Evolutionary conservation across 2,888 invertebrate species (phyloP), one percentile per base, ranked within the genome.

Genomic region (Drosophila recens): DNA sequence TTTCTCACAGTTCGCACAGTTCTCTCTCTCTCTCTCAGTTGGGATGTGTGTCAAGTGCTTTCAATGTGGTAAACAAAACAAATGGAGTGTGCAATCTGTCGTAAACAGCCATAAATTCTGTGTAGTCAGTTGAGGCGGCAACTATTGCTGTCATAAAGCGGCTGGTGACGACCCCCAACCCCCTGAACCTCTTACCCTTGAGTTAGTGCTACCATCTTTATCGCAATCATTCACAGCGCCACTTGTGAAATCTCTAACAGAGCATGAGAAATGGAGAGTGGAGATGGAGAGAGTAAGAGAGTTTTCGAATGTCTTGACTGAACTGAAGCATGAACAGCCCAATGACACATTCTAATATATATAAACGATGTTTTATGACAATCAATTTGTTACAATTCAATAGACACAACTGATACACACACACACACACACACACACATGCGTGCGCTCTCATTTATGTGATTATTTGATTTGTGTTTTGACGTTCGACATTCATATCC

Each of bases 361-460:
- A 90, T 90, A 90, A 91, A 91, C 86, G 87, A 79, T 85, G 89
- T 89, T 91, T 91, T 90, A 90, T 91, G 90, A 88, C 90, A 91
- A 86, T 87, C 91, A 91, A 91, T 91, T 91, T 90, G 91, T 90
- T 91, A 90, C 90, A 87, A 84, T 87, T 89, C 82, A 90, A 84
- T 91, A 90, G 85, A 75, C 90, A 87, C 85, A 76, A 71, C 66
- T 58, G 62, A 46, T 58, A 58, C 51, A 53, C 54, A 64, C 58
- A 63, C 33, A 49, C 57, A 51, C 48, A 54, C 51, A 45, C 58
- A 38, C 4, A 15, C 15, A 36, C 20, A 30, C 30, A 52, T 68
- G 62, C 49, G 64, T 78, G 73, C 75, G 80, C 79, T 83, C 86
- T 86, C 87, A 88, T 88, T 90, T 90, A 88, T 87, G 83, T 88